These are phyloP conservation scores for Flexamia atlantica DNA, from an alignment of 2,888 invertebrate genomes.

Conservation along the genomic window DNA sequence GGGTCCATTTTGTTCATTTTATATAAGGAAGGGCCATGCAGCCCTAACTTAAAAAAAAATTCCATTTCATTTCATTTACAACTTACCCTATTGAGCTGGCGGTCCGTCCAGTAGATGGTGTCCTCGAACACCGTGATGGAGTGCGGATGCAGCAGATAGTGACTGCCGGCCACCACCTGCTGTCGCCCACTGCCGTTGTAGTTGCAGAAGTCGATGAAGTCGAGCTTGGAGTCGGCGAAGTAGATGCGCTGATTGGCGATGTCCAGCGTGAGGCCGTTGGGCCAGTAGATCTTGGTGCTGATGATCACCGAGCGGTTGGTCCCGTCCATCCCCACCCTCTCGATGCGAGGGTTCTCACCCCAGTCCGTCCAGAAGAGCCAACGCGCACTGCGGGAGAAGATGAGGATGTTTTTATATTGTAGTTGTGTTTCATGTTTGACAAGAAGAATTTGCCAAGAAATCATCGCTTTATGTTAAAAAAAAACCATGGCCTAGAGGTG, in stretches of 20 bases:
- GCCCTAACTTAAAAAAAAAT: too few species aligned
- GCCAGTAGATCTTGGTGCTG: conserved; percentile 98
- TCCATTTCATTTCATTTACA: too few species aligned
- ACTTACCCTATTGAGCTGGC: conserved; percentile 91
- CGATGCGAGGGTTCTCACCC: conserved; percentile 98
- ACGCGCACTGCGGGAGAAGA: conserved; percentile 74
- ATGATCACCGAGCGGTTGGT: conserved; percentile 90
- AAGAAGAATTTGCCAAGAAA: too few species aligned
- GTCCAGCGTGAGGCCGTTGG: conserved; percentile 97
- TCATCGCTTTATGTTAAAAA: too few species aligned
- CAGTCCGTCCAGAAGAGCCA: conserved; percentile 99
- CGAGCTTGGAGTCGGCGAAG: conserved; percentile 98
- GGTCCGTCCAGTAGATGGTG: conserved; percentile 97
- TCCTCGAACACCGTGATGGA: conserved; percentile 97
- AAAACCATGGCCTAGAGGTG: too few species aligned
- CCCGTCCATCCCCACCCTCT: conserved; percentile 98
- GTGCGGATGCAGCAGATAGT: conserved; percentile 97
- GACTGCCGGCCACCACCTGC: conserved; percentile 91
- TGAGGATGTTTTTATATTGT: neutral
- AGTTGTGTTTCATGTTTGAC: too few species aligned
- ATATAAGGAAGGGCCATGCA: too few species aligned
- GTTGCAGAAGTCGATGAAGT: conserved; percentile 98
- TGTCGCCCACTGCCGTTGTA: conserved; percentile 96
- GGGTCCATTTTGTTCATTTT: too few species aligned
- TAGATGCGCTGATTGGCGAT: conserved; percentile 95